A percentile compares a stretch with the other conserved stretches of the same genome.
phyloP scores from a whole-genome alignment of 2,113 vertebrate genomes.

The Solea solea region DNA sequence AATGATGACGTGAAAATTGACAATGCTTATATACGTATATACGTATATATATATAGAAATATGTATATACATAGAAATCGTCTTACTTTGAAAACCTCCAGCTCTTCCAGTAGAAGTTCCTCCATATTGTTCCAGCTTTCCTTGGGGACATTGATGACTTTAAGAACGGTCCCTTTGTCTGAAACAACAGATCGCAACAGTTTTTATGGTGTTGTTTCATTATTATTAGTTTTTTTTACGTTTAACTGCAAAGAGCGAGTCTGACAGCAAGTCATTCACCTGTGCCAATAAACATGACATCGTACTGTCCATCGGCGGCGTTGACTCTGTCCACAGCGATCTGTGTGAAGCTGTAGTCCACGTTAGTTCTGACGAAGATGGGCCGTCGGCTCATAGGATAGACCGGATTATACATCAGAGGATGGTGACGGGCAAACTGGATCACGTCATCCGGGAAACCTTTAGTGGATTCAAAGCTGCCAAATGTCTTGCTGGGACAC shows the following conservation, averaged over 20 bases:
- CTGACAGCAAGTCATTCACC: conserved; percentile 68
- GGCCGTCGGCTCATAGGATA: conserved; percentile 88
- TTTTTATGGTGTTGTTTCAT: neutral
- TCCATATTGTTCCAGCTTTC: conserved; percentile 88
- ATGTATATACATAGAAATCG: neutral
- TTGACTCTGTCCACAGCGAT: conserved; percentile 89
- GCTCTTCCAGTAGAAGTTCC: conserved; percentile 92
- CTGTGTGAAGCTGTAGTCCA: conserved; percentile 92
- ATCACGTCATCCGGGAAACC: conserved; percentile 97
- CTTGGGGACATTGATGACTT: conserved; percentile 93
- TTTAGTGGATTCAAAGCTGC: conserved; percentile 95
- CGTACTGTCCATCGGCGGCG: conserved; percentile 92
- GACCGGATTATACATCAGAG: conserved; percentile 93
- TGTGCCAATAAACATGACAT: conserved; percentile 98
- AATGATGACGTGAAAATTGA: neutral
- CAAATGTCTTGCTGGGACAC: conserved; percentile 98
- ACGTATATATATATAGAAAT: too few relatives aligned
- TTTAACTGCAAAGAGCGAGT: neutral
- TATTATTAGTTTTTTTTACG: neutral
- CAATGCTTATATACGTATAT: too few relatives aligned
- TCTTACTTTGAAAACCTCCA: conserved; percentile 94
- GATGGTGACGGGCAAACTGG: conserved; percentile 97
- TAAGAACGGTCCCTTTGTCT: conserved; percentile 92
- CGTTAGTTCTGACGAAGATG: conserved; percentile 86
- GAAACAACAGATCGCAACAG: conserved; percentile 15